Conservation (phyloP, 30 jellyfish, hydroid and myxozoan species). For the Pseudorhiza aurosa region DNA sequence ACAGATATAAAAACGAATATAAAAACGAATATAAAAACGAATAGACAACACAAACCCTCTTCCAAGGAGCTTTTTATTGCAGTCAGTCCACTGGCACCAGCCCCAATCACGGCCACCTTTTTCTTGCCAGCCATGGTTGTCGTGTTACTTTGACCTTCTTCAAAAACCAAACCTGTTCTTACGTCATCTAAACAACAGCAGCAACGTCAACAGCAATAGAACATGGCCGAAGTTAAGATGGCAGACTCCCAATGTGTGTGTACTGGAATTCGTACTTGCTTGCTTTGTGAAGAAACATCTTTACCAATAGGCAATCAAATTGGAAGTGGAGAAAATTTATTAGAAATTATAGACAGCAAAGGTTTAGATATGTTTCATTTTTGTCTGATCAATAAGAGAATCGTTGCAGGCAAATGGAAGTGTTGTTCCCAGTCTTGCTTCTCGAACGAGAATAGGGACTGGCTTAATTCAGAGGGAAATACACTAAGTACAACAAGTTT, state of each 20-base stretch:
- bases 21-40: too few species aligned
- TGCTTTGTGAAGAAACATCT: conserved; percentile 42
- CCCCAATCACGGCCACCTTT: conserved; percentile 84
- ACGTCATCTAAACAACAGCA: background rate
- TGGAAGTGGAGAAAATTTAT: background rate
- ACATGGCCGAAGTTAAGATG: conserved; percentile 4
- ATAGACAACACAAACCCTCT: too few species aligned
- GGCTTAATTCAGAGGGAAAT: background rate
- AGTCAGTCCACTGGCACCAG: conserved; percentile 85
- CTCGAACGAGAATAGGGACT: background rate
- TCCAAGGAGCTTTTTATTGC: conserved; percentile 71
- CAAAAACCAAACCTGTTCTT: too few species aligned
- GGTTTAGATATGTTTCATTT: background rate
- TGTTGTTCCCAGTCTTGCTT: background rate
- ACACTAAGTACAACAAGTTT: background rate
- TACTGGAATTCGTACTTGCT: conserved; percentile 74
- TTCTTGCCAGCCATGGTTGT: conserved; percentile 18
- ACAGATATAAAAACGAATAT: background rate
- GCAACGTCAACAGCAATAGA: conserved; percentile 13
- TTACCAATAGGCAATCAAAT: background rate
- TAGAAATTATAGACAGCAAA: background rate
- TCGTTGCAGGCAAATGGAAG: background rate
- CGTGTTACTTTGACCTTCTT: background rate
- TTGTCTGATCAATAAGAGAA: background rate
- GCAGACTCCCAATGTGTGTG: conserved; percentile 68